Conservation (phyloP, 1,140 invertebrate genomes). For the Scylla paramamosain region DNA sequence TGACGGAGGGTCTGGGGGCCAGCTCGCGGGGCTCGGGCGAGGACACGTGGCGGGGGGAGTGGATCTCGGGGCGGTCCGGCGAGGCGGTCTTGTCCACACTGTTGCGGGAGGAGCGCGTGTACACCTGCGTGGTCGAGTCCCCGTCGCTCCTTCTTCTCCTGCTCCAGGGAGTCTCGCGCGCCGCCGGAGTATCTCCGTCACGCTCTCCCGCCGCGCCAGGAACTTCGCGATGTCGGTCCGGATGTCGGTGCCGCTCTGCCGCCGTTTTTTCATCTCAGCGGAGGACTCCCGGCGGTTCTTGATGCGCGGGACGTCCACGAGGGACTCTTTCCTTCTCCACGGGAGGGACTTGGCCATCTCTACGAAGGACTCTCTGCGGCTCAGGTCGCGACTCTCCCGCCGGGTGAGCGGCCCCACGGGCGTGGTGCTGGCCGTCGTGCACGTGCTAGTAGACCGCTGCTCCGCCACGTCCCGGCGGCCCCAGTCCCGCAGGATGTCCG, state of each 20-base stretch:
- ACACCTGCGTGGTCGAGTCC: conserved; percentile 77
- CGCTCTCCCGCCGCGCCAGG: conserved; percentile 76
- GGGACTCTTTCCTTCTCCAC: conserved; percentile 79
- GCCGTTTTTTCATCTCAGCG: conserved; percentile 75
- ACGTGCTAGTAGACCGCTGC: conserved; percentile 67
- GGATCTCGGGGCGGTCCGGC: conserved; percentile 67
- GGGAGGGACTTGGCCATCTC: conserved; percentile 86
- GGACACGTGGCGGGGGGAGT: conserved; percentile 62
- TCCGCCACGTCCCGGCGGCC: conserved; percentile 83
- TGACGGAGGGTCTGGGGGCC: conserved; percentile 61
- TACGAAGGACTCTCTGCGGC: conserved; percentile 90
- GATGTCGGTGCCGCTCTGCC: conserved; percentile 75
- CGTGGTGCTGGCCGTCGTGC: conserved; percentile 69
- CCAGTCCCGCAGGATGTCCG: conserved; percentile 92
- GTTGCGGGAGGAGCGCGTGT: conserved; percentile 65
- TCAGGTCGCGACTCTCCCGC: conserved; percentile 80
- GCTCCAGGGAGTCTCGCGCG: conserved; percentile 77
- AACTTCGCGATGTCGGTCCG: conserved; percentile 76
- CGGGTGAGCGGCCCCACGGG: conserved; percentile 58
- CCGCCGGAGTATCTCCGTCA: conserved; percentile 75
- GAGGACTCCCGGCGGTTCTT: conserved; percentile 76
- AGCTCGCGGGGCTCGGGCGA: conserved; percentile 73
- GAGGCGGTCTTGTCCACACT: conserved; percentile 73
- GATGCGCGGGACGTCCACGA: conserved; percentile 76
- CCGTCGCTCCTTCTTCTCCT: conserved; percentile 75